These are phyloP conservation scores for Pteronotus mesoamericanus DNA, from an alignment of 2,797 vertebrate genomes.

Conservation along the genomic window DNA sequence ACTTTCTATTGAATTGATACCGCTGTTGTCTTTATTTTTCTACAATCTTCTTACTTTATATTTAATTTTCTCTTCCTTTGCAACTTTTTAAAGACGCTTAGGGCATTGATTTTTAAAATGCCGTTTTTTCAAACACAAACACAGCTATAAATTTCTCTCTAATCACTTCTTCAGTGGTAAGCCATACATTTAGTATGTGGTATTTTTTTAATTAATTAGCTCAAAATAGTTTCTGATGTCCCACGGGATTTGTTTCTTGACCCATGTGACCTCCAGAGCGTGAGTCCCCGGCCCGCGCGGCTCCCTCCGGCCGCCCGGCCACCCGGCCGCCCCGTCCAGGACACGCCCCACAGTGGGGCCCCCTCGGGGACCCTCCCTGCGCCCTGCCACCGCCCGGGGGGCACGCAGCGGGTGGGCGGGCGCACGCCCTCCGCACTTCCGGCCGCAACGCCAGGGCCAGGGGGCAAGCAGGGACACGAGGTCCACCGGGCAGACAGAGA, in stretches of 20 bases:
- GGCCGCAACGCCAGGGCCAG: too few relatives aligned
- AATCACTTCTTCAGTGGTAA: background rate
- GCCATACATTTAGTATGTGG: background rate
- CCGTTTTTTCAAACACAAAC: background rate
- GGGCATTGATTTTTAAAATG: background rate
- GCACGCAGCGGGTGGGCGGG: too few relatives aligned
- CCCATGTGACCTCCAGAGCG: too few relatives aligned
- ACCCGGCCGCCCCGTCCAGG: accelerated
- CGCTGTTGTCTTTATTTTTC: background rate
- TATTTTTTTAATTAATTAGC: background rate
- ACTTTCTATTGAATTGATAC: background rate
- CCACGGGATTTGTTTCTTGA: background rate
- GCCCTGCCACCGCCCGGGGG: too few relatives aligned
- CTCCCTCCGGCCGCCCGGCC: too few relatives aligned
- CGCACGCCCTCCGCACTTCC: background rate
- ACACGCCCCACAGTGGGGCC: background rate
- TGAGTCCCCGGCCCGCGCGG: too few relatives aligned
- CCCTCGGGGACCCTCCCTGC: too few relatives aligned
- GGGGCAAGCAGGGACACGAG: too few relatives aligned
- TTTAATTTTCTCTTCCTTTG: background rate
- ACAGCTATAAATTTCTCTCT: background rate
- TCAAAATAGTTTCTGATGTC: background rate
- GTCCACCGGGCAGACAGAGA: background rate
- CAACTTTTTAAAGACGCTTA: background rate
- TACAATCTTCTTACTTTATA: background rate